These are phyloP conservation scores for Tetrapedia diversipes DNA, from an alignment of 2,888 invertebrate species.

Conservation along the genomic window DNA sequence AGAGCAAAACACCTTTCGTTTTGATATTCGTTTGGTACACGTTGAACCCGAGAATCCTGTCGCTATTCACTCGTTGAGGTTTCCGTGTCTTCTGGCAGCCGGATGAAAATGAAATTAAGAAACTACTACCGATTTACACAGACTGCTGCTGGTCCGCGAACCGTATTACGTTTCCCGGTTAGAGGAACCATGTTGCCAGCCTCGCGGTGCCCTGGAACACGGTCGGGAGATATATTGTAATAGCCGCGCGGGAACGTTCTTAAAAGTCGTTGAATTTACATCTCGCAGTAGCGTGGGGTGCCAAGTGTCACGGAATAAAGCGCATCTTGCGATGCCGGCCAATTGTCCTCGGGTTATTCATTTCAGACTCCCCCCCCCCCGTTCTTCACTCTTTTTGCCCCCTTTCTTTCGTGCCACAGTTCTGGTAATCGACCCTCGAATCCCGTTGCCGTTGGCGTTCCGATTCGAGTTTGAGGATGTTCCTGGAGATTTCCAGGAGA, in stretches of 20 bases:
- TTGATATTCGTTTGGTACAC: too few species aligned
- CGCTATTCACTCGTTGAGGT: too few species aligned
- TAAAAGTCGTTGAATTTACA: conserved; percentile 65
- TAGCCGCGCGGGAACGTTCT: conserved; percentile 48
- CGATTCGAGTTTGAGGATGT: neutral
- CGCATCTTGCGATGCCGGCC: conserved; percentile 50
- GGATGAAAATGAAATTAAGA: conserved; percentile 65
- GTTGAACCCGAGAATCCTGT: too few species aligned
- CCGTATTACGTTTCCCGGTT: conserved; percentile 55
- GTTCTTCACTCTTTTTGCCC: neutral
- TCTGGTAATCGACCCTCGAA: conserved; percentile 9
- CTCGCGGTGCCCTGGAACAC: conserved; percentile 33
- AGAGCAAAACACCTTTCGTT: too few species aligned
- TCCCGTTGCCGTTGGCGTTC: neutral
- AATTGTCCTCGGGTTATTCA: conserved; percentile 71
- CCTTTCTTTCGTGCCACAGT: neutral
- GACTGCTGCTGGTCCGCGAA: conserved; percentile 34
- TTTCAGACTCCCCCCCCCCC: conserved; percentile 51
- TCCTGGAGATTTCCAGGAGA: neutral
- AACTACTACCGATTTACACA: conserved; percentile 43
- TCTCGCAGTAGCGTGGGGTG: conserved; percentile 33
- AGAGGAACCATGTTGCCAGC: conserved; percentile 26
- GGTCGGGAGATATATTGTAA: conserved; percentile 58
- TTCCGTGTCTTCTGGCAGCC: conserved; percentile 24
- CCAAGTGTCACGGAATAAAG: conserved; percentile 51